Evolutionary conservation across 2,113 vertebrate species (phyloP).

Genomic region (Callorhinus ursinus): DNA sequence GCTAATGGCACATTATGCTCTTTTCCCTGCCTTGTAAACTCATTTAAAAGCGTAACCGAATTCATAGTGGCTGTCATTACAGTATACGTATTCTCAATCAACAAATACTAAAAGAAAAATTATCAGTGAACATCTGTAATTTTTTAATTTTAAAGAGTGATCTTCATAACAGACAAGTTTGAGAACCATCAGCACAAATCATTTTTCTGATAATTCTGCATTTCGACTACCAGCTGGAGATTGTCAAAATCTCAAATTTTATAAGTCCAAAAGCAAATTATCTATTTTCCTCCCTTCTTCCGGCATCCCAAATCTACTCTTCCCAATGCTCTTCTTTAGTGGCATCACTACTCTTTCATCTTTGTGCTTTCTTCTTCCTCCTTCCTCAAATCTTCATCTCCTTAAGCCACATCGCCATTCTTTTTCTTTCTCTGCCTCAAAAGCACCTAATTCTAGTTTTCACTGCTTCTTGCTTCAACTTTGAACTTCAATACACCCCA

Average conservation of each 20-base stretch:
- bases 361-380: background rate
- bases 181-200: background rate
- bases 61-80: background rate
- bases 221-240: background rate
- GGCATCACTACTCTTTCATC: background rate
- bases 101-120: slow-evolving; percentile 7
- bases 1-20: background rate
- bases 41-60: background rate
- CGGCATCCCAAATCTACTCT: background rate
- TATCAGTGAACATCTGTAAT: background rate
- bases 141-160: background rate
- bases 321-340: background rate
- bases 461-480: background rate
- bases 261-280: background rate
- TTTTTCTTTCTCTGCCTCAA: background rate
- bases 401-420: background rate
- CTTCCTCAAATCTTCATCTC: background rate
- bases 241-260: background rate
- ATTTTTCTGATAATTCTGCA: background rate
- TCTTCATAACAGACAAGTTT: background rate
- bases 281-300: background rate
- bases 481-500: background rate
- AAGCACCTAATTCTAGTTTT: background rate
- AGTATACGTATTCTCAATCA: background rate
- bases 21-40: background rate